Evolutionary conservation across 2,797 vertebrate species (phyloP).

Genomic region (Danio albolineatus): DNA sequence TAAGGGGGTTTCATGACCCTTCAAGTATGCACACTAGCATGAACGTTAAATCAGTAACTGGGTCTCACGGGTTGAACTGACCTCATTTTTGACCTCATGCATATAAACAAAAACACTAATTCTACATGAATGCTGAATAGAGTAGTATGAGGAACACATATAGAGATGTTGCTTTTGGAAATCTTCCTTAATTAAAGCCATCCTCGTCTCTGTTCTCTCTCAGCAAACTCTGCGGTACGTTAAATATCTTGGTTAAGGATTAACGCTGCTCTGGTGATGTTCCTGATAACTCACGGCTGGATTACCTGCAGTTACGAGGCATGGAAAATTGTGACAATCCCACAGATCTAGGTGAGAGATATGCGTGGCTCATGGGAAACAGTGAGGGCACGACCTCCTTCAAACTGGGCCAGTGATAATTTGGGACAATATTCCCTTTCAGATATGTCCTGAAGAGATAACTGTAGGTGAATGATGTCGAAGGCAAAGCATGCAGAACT

Average conservation of each 20-base stretch:
- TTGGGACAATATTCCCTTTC: not conserved
- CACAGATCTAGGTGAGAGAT: conserved; percentile 46
- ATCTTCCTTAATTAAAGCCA: conserved; percentile 9
- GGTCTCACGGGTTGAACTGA: conserved; percentile 11
- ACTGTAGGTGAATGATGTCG: not conserved
- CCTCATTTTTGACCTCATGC: conserved; percentile 8
- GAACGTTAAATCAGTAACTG: conserved; percentile 21
- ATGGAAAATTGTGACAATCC: conserved; percentile 29
- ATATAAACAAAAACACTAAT: not conserved
- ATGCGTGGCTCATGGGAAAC: conserved; percentile 28
- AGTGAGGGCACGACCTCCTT: conserved; percentile 15
- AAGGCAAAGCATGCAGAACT: not conserved
- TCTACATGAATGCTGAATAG: no score
- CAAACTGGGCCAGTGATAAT: conserved; percentile 21
- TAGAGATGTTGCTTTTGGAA: not conserved
- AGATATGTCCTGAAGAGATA: not conserved
- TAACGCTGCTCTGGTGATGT: conserved; percentile 25
- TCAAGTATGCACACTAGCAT: not conserved
- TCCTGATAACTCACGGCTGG: conserved; percentile 5
- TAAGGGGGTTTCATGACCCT: no score
- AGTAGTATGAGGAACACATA: not conserved
- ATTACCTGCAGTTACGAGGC: conserved; percentile 11
- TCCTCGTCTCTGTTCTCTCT: not conserved
- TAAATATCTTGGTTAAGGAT: not conserved
- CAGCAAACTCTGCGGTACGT: no score